A percentile compares a stretch with the other conserved stretches of the same genome.
phyloP scores from a whole-genome alignment of 2,113 vertebrate genomes.

The Serilophus lunatus region DNA sequence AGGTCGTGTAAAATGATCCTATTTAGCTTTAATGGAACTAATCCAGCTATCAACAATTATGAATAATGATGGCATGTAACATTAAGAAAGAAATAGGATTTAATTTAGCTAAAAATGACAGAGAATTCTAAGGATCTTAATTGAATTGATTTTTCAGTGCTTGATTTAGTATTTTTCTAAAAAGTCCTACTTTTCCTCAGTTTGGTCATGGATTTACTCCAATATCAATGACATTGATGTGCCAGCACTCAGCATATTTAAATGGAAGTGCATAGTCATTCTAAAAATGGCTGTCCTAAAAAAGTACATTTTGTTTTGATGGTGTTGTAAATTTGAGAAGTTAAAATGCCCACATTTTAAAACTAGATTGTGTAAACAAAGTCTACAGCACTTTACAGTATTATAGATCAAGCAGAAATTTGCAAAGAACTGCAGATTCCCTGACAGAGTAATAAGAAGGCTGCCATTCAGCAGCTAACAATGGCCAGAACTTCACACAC shows the following conservation, averaged over 20 bases:
- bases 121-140: background rate
- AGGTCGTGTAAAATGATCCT: background rate
- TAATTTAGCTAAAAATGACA: background rate
- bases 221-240: background rate
- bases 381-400: background rate
- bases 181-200: background rate
- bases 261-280: background rate
- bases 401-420: background rate
- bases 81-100: background rate
- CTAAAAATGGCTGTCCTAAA: background rate
- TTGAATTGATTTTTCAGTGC: background rate
- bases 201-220: background rate
- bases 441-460: background rate
- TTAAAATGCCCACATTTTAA: background rate
- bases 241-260: background rate
- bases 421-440: background rate
- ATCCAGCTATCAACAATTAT: background rate
- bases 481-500: background rate
- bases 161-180: background rate
- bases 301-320: background rate
- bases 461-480: background rate
- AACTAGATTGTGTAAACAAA: background rate
- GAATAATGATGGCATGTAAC: background rate
- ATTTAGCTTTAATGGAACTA: background rate
- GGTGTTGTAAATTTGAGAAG: background rate